phyloP scores from a whole-genome alignment of 2,888 invertebrate genomes.

The Pogonocherus hispidulus region DNA sequence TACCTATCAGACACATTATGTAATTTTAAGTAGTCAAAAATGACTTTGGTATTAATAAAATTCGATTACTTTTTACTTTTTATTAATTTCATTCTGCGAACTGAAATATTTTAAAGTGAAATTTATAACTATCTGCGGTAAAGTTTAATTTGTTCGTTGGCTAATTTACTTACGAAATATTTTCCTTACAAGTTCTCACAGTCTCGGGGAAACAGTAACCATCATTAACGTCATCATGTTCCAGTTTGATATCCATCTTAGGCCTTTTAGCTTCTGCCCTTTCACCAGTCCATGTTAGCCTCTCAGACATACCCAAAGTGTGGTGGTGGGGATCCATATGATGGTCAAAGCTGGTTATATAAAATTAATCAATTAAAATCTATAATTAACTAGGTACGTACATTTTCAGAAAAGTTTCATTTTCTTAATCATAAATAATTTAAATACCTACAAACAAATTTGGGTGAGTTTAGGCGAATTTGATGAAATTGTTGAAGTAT shows the following conservation, averaged over 20 bases:
- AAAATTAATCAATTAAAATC: constrained; percentile 30
- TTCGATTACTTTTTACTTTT: too few species aligned
- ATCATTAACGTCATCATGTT: constrained; percentile 80
- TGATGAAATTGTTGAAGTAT: neutral
- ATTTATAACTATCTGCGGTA: too few species aligned
- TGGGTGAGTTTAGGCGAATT: neutral
- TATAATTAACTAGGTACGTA: neutral
- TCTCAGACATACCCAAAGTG: constrained; percentile 56
- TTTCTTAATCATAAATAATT: neutral
- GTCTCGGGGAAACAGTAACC: constrained; percentile 77
- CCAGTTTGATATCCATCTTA: constrained; percentile 78
- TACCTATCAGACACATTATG: too few species aligned
- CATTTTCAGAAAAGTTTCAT: neutral
- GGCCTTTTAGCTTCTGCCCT: constrained; percentile 72
- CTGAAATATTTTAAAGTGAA: too few species aligned
- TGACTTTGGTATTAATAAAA: too few species aligned
- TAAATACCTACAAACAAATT: neutral
- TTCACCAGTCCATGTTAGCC: constrained; percentile 69
- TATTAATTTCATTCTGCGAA: too few species aligned
- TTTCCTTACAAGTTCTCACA: constrained; percentile 63
- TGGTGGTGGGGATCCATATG: constrained; percentile 72
- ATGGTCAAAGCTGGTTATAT: constrained; percentile 75
- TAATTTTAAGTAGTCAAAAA: too few species aligned
- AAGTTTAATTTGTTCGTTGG: neutral
- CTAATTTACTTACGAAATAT: constrained; percentile 64